Evolutionary conservation across 2,113 vertebrate species (phyloP).

Genomic region (Mugil cephalus): DNA sequence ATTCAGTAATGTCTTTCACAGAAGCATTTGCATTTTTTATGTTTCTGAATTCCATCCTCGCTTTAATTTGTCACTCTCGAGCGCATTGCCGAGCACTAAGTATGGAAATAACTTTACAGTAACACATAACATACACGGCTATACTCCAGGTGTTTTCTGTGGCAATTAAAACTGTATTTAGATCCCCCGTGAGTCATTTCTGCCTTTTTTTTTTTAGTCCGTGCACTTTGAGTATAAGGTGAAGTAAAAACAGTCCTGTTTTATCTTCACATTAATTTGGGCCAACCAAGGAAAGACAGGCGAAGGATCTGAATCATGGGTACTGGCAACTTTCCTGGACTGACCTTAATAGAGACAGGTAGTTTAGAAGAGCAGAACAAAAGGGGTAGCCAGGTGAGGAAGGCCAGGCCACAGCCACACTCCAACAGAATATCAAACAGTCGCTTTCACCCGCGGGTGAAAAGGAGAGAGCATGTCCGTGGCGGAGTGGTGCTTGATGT

Average conservation of each 20-base stretch:
- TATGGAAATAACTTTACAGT: constrained; percentile 4
- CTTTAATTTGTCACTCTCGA: too few species aligned
- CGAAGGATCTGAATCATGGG: constrained; percentile 2
- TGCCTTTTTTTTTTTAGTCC: constrained; percentile 8
- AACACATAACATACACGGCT: not conserved
- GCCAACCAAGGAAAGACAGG: not conserved
- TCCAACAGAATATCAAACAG: constrained; percentile 61
- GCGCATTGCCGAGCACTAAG: too few species aligned
- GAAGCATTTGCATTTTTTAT: too few species aligned
- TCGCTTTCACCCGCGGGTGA: constrained; percentile 52
- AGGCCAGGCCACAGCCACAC: constrained; percentile 45
- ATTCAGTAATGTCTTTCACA: too few species aligned
- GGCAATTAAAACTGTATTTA: constrained; percentile 32
- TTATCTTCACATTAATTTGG: too few species aligned
- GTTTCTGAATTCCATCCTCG: too few species aligned
- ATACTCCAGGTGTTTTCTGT: constrained; percentile 30
- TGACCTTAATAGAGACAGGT: constrained; percentile 57
- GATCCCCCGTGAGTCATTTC: constrained; percentile 3
- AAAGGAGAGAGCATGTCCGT: constrained; percentile 31
- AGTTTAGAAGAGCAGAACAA: constrained; percentile 54
- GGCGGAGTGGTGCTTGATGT: constrained; percentile 40
- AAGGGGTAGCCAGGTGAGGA: constrained; percentile 56
- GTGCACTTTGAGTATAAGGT: not conserved
- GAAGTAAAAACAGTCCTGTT: not conserved
- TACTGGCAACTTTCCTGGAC: constrained; percentile 15